Evolutionary conservation across 2,888 invertebrate species (phyloP), one percentile per base, ranked within the genome.

Genomic region (Ormyrus pomaceus): DNA sequence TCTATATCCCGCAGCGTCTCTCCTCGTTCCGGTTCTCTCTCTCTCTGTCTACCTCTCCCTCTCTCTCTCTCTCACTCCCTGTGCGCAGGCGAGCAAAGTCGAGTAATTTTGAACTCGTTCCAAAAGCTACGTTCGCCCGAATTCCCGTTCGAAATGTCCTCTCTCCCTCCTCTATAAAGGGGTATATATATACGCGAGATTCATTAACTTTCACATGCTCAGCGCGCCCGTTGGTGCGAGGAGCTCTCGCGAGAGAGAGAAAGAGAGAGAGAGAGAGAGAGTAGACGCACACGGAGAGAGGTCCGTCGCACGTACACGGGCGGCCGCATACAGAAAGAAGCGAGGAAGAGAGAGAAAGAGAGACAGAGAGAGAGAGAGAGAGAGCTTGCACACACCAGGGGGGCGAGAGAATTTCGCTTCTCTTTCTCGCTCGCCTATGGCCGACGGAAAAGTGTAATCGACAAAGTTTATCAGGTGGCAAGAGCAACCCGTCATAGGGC

Each of bases 381-480:
- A 69, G 19, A 73, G 69, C 59, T 74, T 71, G 69, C 56, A 78
- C 11, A 61, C 71, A 56, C 53, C 62, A 75, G 58, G 45, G 66
- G 80, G 70, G 64, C 45, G 74, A 80, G 19, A 19, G 77, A 82
- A 77, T 72, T 81, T 77, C 58, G 72, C 50, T 76, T 62, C 56
- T 76, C 68, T 81, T 62, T 58, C 19, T 19, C 19, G 13, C 19
- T 46, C 46, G 11, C 2, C 78, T 82, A 79, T 81, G 73, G 72
- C 85, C 84, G 82, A 86, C 85, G 86, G 86, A 87, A 88, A 88
- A 88, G 88, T 87, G 87, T 88, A 88, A 88, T 88, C 88, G 87
- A 88, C 88, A 88, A 88, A 88, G 87, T 88, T 88, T 88, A 78
- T 81, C 77, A 77, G 66, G 64, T 66, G 74, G 74, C 74, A 70